Evolutionary conservation across 2,113 vertebrate genomes (phyloP).

Genomic region (Pardalotus punctatus): DNA sequence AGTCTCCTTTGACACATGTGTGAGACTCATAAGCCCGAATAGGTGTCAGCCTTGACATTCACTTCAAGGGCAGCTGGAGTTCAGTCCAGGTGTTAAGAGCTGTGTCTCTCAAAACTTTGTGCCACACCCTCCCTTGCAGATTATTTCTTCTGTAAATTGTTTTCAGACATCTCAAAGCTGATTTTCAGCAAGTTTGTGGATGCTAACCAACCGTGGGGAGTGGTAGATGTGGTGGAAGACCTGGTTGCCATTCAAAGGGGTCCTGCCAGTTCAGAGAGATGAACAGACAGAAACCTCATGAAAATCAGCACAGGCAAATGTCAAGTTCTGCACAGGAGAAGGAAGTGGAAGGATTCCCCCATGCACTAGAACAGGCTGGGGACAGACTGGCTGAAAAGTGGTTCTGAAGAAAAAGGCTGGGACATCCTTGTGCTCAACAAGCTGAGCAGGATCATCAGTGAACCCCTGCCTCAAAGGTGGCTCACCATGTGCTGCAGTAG

Average conservation of each 20-base stretch:
- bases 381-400: background rate
- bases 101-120: background rate
- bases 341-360: background rate
- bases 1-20: rapidly evolving
- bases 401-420: background rate
- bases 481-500: background rate
- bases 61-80: background rate
- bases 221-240: background rate
- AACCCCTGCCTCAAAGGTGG: background rate
- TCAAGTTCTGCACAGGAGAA: background rate
- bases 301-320: background rate
- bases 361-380: background rate
- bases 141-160: background rate
- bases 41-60: background rate
- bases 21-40: background rate
- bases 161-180: background rate
- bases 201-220: rapidly evolving
- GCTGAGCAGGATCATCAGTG: background rate
- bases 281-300: background rate
- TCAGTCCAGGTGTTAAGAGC: background rate
- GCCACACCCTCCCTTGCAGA: background rate
- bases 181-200: background rate
- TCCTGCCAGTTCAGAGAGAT: background rate
- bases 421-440: background rate
- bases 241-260: background rate